Base-by-base conservation (phyloP, 2,888 invertebrate species). In the Piscicola geometra region DNA sequence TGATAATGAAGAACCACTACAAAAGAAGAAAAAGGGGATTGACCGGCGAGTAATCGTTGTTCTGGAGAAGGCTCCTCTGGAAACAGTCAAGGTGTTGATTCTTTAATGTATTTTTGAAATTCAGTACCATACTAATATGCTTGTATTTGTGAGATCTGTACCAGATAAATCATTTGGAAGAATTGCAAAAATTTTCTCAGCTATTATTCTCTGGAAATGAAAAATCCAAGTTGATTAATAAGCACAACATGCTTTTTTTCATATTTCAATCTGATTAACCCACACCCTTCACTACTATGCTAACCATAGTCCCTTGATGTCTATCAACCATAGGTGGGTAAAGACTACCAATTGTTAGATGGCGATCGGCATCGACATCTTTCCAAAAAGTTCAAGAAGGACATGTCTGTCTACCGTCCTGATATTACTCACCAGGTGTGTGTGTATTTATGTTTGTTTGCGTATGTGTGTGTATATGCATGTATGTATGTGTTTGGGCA, bases 401-500 rank as follows among this genome's bases (percentile, higher is more conserved):
- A 95, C 82, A 91, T 92, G 0, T 89, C 91, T 1, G 79, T 82
- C 52, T 94, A 93, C 82, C 88, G 99, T 41, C 99, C 99, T 0
- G 99, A 99, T 83, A 99, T 99, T 78, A 90, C 93, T 0, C 98
- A 99, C 86, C 98, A 98, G 86, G 87, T 87, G 76, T 21, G 47
- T 35, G 25, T n/a, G 30, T 60, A 15, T 50, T 35, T 25, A 25
- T 47, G n/a, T n/a, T n/a, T n/a, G n/a, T n/a, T n/a, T n/a, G n/a
- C n/a, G n/a, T n/a, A n/a, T n/a, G n/a, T n/a, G n/a, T n/a, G 33
- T 70, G 35, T 70, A 70, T 30, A 21, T 32, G 35, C 15, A 70
- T 70, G 9, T 70, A 70, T 70, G 70, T 35, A 33, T 12, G 15
- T 18, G 25, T 25, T 66, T 15, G 12, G 35, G 18, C 12, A 15